Evolutionary conservation across 2,888 invertebrate species (phyloP).

Genomic region (Phortica okadai): DNA sequence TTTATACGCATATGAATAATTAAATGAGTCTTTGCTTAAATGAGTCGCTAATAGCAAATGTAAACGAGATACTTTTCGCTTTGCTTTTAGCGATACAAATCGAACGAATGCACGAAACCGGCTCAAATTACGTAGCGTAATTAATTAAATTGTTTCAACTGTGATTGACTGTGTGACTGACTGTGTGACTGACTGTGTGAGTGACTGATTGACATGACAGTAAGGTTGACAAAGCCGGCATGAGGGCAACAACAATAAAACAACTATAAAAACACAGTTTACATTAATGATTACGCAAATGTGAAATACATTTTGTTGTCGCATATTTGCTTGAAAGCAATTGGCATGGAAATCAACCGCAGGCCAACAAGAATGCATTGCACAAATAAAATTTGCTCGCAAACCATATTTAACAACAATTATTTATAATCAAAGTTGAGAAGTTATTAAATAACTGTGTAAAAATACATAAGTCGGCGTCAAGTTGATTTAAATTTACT

Average conservation of each 20-base stretch:
- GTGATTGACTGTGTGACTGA: conserved; percentile 32
- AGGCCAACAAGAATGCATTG: conserved; percentile 15
- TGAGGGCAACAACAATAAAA: conserved; percentile 3
- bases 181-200: no score
- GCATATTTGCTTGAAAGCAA: conserved; percentile 53
- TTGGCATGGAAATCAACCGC: conserved; percentile 44
- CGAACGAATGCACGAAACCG: conserved; percentile 51
- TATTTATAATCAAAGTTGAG: conserved; percentile 35
- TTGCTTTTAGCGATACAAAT: conserved; percentile 7
- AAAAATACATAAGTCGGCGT: conserved; percentile 12
- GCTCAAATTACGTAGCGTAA: conserved; percentile 63
- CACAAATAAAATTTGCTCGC: neutral
- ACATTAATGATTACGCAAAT: conserved; percentile 61
- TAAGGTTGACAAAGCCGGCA: neutral
- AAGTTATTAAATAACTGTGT: neutral
- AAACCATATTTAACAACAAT: conserved; percentile 16
- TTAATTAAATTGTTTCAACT: conserved; percentile 70
- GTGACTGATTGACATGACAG: conserved; percentile 33
- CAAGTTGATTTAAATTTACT: neutral
- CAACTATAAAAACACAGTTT: conserved; percentile 39
- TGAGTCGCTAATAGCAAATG: conserved; percentile 24
- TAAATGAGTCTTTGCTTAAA: conserved; percentile 5
- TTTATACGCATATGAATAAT: conserved; percentile 23
- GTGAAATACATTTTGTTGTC: conserved; percentile 48
- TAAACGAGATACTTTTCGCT: conserved; percentile 24